phyloP scores from a whole-genome alignment of 1,140 invertebrate species.

The Macrocentrus cingulum region DNA sequence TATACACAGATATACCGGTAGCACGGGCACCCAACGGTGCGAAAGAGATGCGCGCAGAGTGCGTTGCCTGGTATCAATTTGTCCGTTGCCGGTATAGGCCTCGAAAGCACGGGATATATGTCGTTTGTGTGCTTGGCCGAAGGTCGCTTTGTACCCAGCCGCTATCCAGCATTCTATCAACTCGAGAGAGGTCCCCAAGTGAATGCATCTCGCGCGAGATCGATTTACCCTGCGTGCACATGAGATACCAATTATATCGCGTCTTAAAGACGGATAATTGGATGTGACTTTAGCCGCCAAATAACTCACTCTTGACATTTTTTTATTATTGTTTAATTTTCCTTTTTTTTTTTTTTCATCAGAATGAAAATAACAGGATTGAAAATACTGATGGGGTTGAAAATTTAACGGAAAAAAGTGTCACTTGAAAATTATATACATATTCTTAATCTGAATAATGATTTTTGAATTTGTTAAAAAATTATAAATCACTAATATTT shows the following conservation, averaged over 20 bases:
- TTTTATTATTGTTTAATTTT: background rate
- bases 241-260: conserved; percentile 51
- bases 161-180: conserved; percentile 57
- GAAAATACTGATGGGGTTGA: no score
- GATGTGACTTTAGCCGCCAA: conserved; percentile 15
- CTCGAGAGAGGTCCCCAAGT: conserved; percentile 20
- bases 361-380: no score
- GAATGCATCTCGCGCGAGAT: conserved; percentile 35
- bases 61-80: conserved; percentile 57
- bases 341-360: background rate
- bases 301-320: background rate
- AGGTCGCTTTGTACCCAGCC: conserved; percentile 54
- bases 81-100: conserved; percentile 48
- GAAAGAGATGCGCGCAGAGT: conserved; percentile 25
- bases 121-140: conserved; percentile 37
- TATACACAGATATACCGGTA: background rate
- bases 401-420: no score
- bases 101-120: conserved; percentile 23
- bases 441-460: no score
- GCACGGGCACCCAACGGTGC: conserved; percentile 4
- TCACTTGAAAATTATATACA: no score
- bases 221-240: conserved; percentile 48
- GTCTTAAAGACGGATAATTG: conserved; percentile 34
- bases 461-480: no score
- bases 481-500: no score